Conservation (phyloP, 2,113 vertebrate genomes). For the Sinosuthora webbiana region DNA sequence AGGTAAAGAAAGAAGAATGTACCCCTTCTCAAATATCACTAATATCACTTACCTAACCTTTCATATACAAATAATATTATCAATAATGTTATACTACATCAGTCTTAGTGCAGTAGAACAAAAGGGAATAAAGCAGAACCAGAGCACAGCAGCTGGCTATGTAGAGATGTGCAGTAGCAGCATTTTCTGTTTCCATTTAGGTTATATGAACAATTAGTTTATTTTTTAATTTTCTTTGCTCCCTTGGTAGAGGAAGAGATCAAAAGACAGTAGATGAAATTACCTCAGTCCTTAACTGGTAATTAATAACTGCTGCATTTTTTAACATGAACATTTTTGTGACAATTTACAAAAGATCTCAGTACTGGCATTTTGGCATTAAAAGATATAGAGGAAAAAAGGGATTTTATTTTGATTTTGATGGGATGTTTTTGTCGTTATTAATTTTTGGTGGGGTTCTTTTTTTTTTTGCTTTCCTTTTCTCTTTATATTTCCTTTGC, state of each 20-base stretch:
- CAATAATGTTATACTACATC: not conserved
- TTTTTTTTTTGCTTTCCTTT: not conserved
- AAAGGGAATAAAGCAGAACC: not conserved
- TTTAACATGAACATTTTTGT: not conserved
- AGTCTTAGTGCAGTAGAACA: not conserved
- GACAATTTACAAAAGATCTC: not conserved
- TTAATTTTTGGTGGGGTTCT: fast-evolving
- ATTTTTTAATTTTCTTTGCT: not conserved
- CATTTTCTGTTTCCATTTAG: not conserved
- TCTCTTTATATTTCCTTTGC: not conserved
- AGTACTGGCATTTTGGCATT: not conserved
- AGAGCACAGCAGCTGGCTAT: not conserved
- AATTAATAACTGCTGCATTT: not conserved
- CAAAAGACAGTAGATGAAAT: not conserved
- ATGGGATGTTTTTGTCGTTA: not conserved
- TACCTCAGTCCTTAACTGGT: not conserved
- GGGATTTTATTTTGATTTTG: not conserved
- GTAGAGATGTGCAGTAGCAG: not conserved
- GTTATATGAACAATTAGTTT: not conserved
- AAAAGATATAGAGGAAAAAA: not conserved
- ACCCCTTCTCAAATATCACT: not conserved
- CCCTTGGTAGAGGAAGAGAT: not conserved
- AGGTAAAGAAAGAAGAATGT: not conserved
- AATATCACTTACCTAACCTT: not conserved
- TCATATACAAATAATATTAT: not conserved